Percentiles rank a stretch among this genome's conserved stretches.
Conservation (phyloP, 2,113 vertebrate species). For the Solea solea region DNA sequence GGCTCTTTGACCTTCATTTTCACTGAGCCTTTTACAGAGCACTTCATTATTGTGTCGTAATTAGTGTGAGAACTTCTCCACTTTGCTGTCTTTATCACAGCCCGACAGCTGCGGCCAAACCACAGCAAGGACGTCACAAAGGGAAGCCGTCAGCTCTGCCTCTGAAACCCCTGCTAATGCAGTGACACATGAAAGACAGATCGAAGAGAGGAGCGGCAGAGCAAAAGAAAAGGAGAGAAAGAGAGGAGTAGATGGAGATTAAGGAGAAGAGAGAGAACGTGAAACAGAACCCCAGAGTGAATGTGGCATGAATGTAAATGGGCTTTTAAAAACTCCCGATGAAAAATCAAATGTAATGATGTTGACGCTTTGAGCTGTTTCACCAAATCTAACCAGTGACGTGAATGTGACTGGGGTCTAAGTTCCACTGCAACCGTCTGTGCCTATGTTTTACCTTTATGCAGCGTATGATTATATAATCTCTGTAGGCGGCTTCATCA, state of each 20-base stretch:
- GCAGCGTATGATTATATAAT: background rate
- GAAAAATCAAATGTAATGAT: constrained; percentile 51
- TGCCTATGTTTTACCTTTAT: background rate
- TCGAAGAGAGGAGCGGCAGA: constrained; percentile 34
- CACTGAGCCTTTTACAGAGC: constrained; percentile 36
- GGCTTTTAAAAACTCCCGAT: constrained; percentile 44
- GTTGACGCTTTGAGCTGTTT: constrained; percentile 42
- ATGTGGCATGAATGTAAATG: constrained; percentile 60
- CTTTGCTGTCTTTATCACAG: constrained; percentile 72
- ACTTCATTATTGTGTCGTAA: constrained; percentile 67
- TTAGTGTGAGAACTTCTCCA: constrained; percentile 71
- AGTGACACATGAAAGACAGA: constrained; percentile 56
- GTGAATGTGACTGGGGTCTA: constrained; percentile 24
- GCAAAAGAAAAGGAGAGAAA: constrained; percentile 2
- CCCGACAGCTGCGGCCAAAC: constrained; percentile 54
- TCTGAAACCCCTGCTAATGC: constrained; percentile 29
- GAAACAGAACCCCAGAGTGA: constrained; percentile 27
- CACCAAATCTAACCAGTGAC: constrained; percentile 23
- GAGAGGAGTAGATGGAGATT: constrained; percentile 12
- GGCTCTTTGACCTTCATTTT: constrained; percentile 66
- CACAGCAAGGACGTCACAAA: constrained; percentile 44
- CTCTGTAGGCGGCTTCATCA: background rate
- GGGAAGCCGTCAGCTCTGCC: constrained; percentile 44
- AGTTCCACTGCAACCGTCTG: constrained; percentile 11
- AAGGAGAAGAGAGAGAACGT: constrained; percentile 4